phyloP scores from a whole-genome alignment of 1,140 invertebrate species.

The Drosophila quadrilineata region DNA sequence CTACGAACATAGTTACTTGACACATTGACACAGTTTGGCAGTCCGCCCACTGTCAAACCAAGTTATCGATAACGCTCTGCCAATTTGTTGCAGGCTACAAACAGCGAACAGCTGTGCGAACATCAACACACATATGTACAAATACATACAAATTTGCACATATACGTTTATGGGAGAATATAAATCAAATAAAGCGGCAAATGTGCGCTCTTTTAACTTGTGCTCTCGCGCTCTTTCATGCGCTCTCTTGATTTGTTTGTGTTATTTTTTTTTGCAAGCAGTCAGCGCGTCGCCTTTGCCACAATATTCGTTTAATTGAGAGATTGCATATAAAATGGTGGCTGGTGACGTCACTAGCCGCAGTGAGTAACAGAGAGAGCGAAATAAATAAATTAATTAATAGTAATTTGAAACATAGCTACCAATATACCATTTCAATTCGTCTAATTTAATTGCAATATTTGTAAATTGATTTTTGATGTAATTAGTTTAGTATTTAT shows the following conservation, averaged over 20 bases:
- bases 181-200: background rate
- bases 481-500: no score
- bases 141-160: background rate
- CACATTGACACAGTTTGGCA: slow-evolving; percentile 60
- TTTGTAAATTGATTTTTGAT: no score
- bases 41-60: slow-evolving; percentile 19
- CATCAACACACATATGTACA: slow-evolving; percentile 18
- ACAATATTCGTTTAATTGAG: background rate
- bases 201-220: background rate
- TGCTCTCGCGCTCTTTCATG: slow-evolving; percentile 13
- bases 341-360: background rate
- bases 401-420: no score
- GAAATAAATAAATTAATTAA: no score
- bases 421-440: no score
- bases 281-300: slow-evolving; percentile 8
- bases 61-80: slow-evolving; percentile 47
- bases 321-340: slow-evolving; percentile 1
- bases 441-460: no score
- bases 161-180: background rate
- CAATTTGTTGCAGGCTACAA: slow-evolving; percentile 40
- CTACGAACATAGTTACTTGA: slow-evolving; percentile 43
- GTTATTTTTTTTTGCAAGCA: slow-evolving; percentile 16
- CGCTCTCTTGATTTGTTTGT: slow-evolving; percentile 10
- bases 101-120: slow-evolving; percentile 37
- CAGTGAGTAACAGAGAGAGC: no score